Evolutionary conservation across 2,113 vertebrate genomes (phyloP), one percentile per base, ranked within the genome.

Genomic region (Circaetus cinerascens): DNA sequence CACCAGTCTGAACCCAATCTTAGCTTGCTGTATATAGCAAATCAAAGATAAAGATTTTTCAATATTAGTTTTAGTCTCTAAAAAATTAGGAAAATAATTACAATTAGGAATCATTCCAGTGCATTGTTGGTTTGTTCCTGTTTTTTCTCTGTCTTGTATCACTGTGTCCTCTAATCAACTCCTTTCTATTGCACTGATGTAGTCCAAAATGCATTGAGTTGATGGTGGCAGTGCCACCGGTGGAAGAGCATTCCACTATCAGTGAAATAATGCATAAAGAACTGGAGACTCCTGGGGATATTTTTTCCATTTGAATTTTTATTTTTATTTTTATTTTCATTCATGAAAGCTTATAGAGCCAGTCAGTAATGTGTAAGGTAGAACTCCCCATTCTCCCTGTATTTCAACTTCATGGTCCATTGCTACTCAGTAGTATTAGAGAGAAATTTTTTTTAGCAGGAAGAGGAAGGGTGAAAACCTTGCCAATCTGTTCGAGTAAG

Each of bases 261-360:
- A 30, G 43, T 59, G 81, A 94, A 91, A 89, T 60, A 86, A 67
- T 75, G 73, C 43, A 38, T 46, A 41, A 89, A 86, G 41, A 89
- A 34, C 64, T 71, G 29, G 66, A 69, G 84, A 63, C 38, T 92
- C 71, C n/a, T 34, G n/a, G 71, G 76, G 30, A 51, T 81, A 22
- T 51, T 29, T 82, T 86, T 69, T 81, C 50, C 15, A 27, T 85
- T 71, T 87, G 46, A 53, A 13, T 81, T 87, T 95, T 94, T 50
- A 15, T 68, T 46, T 95, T 94, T 50, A 15, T 68, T 46, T 81
- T 90, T 71, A 22, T 77, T 93, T 95, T 79, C 46, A 56, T 62
- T 88, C 20, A 57, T 71, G 59, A 90, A 82, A 82, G 48, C 25
- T 59, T 76, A 34, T 13, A 36, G 40, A 68, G 19, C 30, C 25